Base-by-base conservation (phyloP, 2,113 vertebrate genomes). In the Cyprinodon tularosa region DNA sequence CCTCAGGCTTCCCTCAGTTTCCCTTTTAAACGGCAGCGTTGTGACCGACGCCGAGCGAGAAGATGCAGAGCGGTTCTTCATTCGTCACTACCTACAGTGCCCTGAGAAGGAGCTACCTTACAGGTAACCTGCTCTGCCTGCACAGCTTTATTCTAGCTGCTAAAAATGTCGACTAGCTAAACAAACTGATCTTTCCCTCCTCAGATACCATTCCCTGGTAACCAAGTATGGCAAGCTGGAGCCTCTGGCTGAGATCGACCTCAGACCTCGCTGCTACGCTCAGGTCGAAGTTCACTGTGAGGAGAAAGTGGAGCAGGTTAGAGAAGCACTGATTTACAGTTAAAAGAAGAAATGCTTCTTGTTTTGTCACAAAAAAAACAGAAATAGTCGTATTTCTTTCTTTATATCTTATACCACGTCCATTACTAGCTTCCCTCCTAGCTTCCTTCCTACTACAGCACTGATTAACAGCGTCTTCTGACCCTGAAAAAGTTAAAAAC, bases 21-120 rank as follows among this genome's bases (percentile, higher is more conserved):
- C 93, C 45, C 92, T 94, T 77, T 96, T 99, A 53, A 99, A 99
- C 0, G 97, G 98, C 68, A 99, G 98, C 63, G 95, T 95, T 44
- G 95, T 99, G 76, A 95, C 91, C 0, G 96, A 96, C 0, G 94
- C 94, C 14, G 98, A 99, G 80, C 94, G 98, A 59, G 97, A 99
- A 84, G 98, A 99, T 62, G 96, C 98, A 0, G 98, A 99, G 91
- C 93, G 98, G 9, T 99, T 99, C 91, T 99, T 99, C 87, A 97
- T 99, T 72, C 97, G 98, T 36, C 97, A 98, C 42, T 91, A 98
- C 77, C 89, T 97, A 79, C 95, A 96, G 79, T 93, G 93, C 79
- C 96, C 97, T 0, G 95, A 97, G 82, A 95, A 97, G 75, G 96
- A 97, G 82, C 96, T 96, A 2, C 97, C 98, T 0, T 94, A 94